Conservation (phyloP, 2,113 vertebrate genomes). For the Ailurus styani region DNA sequence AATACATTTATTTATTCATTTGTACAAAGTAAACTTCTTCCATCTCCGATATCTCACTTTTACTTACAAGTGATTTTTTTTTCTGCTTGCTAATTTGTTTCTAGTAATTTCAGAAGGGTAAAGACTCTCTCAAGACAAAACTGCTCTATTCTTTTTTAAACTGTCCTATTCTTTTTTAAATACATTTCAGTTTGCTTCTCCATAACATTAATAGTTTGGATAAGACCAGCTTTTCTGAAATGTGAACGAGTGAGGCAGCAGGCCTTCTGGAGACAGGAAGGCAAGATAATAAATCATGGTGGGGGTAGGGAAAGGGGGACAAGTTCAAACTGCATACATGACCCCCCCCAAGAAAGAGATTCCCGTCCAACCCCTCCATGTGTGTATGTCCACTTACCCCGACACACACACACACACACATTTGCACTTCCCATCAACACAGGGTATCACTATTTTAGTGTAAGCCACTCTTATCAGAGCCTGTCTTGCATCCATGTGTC, state of each 20-base stretch:
- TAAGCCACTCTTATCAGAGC: background rate
- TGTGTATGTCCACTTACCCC: background rate
- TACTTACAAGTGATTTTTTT: background rate
- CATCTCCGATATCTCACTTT: background rate
- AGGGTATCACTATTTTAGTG: background rate
- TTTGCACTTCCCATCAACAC: background rate
- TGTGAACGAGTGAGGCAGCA: background rate
- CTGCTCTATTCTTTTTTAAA: background rate
- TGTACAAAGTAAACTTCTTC: background rate
- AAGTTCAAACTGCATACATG: background rate
- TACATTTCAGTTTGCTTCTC: background rate
- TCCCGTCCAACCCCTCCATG: background rate
- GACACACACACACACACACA: background rate
- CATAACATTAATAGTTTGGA: background rate
- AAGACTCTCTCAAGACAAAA: background rate
- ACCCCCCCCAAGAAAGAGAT: background rate
- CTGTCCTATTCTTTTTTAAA: background rate
- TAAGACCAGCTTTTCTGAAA: background rate
- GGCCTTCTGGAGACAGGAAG: background rate
- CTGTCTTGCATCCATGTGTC: background rate
- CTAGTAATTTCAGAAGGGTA: background rate
- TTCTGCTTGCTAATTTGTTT: background rate
- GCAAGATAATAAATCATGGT: background rate
- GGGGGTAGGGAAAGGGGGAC: background rate
- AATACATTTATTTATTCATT: conserved; percentile 1